phyloP scores from a whole-genome alignment of 1,140 invertebrate genomes.

The Battus philenor region DNA sequence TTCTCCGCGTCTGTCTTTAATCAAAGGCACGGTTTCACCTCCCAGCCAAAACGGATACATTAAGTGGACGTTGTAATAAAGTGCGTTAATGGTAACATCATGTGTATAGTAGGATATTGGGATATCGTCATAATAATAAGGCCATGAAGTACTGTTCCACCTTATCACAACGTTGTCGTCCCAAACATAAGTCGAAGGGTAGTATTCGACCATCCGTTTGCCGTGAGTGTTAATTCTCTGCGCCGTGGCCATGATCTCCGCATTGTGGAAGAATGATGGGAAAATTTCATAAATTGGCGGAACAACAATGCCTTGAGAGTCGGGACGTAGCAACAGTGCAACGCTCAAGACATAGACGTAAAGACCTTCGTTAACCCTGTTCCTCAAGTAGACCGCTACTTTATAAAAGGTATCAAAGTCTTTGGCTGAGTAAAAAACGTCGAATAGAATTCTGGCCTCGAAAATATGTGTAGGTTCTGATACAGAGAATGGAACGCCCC shows the following conservation, averaged over 20 bases:
- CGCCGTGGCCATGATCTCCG: conserved; percentile 75
- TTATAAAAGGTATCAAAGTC: conserved; percentile 77
- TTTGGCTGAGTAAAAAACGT: conserved; percentile 81
- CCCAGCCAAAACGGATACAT: conserved; percentile 80
- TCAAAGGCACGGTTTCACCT: conserved; percentile 65
- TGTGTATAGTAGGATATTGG: conserved; percentile 84
- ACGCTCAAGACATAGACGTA: conserved; percentile 78
- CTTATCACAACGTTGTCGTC: conserved; percentile 64
- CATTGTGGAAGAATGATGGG: conserved; percentile 79
- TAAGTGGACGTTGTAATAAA: conserved; percentile 81
- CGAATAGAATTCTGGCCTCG: conserved; percentile 79
- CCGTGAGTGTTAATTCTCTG: conserved; percentile 72
- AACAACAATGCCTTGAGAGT: conserved; percentile 77
- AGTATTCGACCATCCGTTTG: conserved; percentile 37
- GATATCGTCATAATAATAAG: conserved; percentile 70
- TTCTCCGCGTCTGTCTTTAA: conserved; percentile 79
- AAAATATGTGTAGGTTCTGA: conserved; percentile 75
- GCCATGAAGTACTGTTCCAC: conserved; percentile 77
- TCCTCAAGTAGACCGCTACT: conserved; percentile 77
- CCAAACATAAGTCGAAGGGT: conserved; percentile 39
- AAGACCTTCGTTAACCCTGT: conserved; percentile 77
- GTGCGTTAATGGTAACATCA: conserved; percentile 82
- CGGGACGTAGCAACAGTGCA: conserved; percentile 76
- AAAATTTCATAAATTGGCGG: conserved; percentile 81
- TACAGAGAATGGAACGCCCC: conserved; percentile 77